Conservation (phyloP, 64 coral and sea anemone genomes). For the Montipora efflorescens region DNA sequence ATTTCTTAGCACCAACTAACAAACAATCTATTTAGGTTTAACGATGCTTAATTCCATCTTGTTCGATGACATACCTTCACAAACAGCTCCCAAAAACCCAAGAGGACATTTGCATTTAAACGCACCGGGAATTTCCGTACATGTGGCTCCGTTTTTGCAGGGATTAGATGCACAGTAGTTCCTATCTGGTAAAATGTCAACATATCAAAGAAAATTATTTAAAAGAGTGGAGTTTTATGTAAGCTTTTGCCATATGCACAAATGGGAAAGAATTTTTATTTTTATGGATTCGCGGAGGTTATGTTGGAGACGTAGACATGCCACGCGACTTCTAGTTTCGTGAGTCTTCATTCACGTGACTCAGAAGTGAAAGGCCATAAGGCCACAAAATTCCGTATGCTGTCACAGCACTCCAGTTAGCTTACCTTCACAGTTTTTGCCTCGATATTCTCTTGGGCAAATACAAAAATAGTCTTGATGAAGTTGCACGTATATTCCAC, state of each 20-base stretch:
- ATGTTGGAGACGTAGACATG: too few species aligned
- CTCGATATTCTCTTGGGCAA: slow-evolving; percentile 86
- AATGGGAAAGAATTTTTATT: too few species aligned
- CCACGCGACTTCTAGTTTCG: too few species aligned
- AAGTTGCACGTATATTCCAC: slow-evolving; percentile 88
- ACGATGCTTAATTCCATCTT: too few species aligned
- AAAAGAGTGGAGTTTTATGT: not conserved
- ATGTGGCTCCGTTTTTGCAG: slow-evolving; percentile 90
- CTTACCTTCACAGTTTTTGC: slow-evolving; percentile 96
- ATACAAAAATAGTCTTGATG: slow-evolving; percentile 96
- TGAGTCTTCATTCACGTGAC: too few species aligned
- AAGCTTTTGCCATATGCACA: not conserved
- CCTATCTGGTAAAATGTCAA: slow-evolving; percentile 41
- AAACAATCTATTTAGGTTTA: too few species aligned
- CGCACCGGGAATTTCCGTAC: slow-evolving; percentile 72
- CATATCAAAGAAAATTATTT: not conserved
- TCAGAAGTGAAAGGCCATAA: too few species aligned
- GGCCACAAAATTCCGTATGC: not conserved
- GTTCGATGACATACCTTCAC: slow-evolving; percentile 73
- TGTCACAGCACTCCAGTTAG: not conserved
- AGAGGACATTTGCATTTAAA: slow-evolving; percentile 88
- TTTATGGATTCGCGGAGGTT: too few species aligned
- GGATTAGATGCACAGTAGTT: slow-evolving; percentile 86
- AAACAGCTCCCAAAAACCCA: slow-evolving; percentile 86
- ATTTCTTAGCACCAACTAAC: too few species aligned